These are phyloP conservation scores for Staurois parvus DNA, from an alignment of 2,797 vertebrate genomes.

Conservation along the genomic window DNA sequence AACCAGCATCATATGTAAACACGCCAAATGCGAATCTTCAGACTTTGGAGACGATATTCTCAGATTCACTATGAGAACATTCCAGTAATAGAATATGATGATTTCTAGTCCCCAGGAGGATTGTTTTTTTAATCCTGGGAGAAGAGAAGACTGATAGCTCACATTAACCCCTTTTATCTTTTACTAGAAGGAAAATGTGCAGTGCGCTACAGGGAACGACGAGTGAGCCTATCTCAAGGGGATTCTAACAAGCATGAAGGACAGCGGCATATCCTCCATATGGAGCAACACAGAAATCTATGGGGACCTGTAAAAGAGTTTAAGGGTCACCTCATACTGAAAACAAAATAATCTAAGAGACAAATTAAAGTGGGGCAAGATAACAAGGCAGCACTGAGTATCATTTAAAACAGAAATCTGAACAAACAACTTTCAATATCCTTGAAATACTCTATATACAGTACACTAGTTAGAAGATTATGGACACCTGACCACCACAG, in stretches of 20 bases:
- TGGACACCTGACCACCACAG: too few relatives aligned
- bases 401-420: too few relatives aligned
- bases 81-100: slow-evolving; percentile 6
- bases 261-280: not conserved
- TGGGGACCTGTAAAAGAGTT: not conserved
- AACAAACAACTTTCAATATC: too few relatives aligned
- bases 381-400: too few relatives aligned
- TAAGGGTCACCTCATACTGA: not conserved
- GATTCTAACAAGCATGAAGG: not conserved
- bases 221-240: not conserved
- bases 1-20: not conserved
- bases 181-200: not conserved
- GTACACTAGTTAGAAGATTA: too few relatives aligned
- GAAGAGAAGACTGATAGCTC: slow-evolving; percentile 5
- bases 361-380: not conserved
- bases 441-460: too few relatives aligned
- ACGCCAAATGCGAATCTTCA: not conserved
- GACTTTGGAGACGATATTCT: not conserved
- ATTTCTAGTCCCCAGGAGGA: not conserved
- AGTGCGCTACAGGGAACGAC: not conserved
- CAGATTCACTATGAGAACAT: slow-evolving; percentile 27
- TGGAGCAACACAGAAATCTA: not conserved
- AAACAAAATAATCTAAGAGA: not conserved
- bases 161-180: slow-evolving; percentile 28
- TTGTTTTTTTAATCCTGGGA: slow-evolving; percentile 21